Conservation (phyloP, 2,888 invertebrate species). For the Temnothorax rugatulus region DNA sequence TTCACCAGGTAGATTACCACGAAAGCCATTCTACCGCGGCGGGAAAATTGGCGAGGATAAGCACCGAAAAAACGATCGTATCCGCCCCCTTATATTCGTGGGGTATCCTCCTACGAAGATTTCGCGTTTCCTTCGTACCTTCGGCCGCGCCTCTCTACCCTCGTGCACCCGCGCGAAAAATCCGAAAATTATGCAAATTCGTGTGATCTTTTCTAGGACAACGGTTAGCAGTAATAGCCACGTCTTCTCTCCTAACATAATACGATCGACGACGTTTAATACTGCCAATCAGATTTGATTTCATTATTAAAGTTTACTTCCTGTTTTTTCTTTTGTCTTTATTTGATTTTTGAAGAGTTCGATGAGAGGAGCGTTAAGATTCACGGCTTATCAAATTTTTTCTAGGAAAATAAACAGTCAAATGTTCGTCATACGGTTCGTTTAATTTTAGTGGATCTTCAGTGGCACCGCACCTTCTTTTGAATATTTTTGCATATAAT, state of each 20-base stretch:
- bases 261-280: constrained; percentile 5
- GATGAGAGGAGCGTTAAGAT: background rate
- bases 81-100: constrained; percentile 35
- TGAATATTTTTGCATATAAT: constrained; percentile 17
- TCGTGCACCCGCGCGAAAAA: constrained; percentile 6
- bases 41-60: constrained; percentile 55
- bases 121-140: constrained; percentile 19
- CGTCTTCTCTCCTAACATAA: background rate
- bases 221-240: background rate
- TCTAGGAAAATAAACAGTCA: background rate
- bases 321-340: background rate
- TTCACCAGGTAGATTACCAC: constrained; percentile 86
- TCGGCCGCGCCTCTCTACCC: background rate
- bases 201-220: background rate
- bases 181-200: constrained; percentile 21
- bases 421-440: background rate
- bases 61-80: constrained; percentile 53
- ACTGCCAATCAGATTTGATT: background rate
- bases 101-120: background rate
- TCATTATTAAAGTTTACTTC: background rate
- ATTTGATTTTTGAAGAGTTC: background rate
- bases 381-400: background rate
- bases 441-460: background rate
- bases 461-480: background rate
- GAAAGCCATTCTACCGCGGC: constrained; percentile 65